phyloP scores from a whole-genome alignment of 2,888 invertebrate species.

The Metalampra italica region DNA sequence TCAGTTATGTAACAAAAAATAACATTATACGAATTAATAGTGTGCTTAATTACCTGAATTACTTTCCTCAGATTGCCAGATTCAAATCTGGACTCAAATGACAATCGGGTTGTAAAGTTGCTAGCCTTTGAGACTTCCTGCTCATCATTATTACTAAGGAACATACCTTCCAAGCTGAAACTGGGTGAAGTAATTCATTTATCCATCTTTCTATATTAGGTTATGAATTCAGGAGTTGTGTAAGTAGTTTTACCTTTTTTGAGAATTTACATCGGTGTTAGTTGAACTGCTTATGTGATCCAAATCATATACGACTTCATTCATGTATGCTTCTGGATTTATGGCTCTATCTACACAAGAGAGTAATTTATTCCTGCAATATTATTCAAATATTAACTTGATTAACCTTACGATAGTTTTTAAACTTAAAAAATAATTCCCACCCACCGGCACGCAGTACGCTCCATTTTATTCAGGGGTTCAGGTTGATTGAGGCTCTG shows the following conservation, averaged over 20 bases:
- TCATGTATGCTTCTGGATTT: conserved; percentile 77
- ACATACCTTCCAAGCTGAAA: conserved; percentile 51
- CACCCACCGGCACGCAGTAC: conserved; percentile 63
- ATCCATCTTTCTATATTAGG: neutral
- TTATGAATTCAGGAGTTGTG: too few species aligned
- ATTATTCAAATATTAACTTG: neutral
- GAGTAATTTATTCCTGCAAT: conserved; percentile 76
- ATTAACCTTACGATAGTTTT: too few species aligned
- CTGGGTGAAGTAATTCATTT: conserved; percentile 12
- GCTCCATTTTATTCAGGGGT: conserved; percentile 77
- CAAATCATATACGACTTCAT: conserved; percentile 84
- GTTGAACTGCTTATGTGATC: conserved; percentile 64
- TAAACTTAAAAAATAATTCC: neutral
- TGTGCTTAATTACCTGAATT: conserved; percentile 82
- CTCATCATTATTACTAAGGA: conserved; percentile 72
- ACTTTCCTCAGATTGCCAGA: conserved; percentile 90
- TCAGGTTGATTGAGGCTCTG: conserved; percentile 76
- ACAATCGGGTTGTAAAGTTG: conserved; percentile 66
- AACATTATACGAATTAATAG: neutral
- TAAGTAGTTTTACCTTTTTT: conserved; percentile 43
- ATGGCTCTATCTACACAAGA: conserved; percentile 84
- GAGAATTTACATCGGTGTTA: conserved; percentile 30
- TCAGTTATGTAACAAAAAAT: neutral
- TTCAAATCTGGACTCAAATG: conserved; percentile 92
- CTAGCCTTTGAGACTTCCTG: conserved; percentile 63